Evolutionary conservation across 2,113 vertebrate species (phyloP), one percentile per base, ranked within the genome.

Genomic region (Prietella phreatophila): DNA sequence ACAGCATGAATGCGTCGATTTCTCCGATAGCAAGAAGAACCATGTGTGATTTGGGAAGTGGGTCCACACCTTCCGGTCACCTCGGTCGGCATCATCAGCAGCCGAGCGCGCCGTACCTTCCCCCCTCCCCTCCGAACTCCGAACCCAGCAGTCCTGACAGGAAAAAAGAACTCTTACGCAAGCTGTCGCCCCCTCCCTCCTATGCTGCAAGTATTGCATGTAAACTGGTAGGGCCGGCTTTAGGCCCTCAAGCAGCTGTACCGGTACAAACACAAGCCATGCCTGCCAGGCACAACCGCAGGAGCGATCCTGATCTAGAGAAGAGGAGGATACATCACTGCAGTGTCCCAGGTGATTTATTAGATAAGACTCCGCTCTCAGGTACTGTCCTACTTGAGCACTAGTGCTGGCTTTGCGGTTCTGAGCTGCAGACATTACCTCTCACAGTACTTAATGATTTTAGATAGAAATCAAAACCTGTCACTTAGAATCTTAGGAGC

Each of bases 271-370:
- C 95, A 0, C 97, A 95, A 69, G 93, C 93, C 0, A 94, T 96
- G 90, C 93, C 96, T 13, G 92, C 93, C 86, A 96, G 95, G 92
- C 97, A 96, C 92, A 99, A 97, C 88, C 96, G 97, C 61, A 96
- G 97, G 92, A 99, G 96, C 92, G 99, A 99, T 90, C 97, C 98
- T 0, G 98, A 99, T 91, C 93, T 99, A 93, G 98, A 99, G 93
- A 98, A 98, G 89, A 94, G 98, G 63, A 95, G 98, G 79, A 98
- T 99, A 93, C 98, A 99, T 94, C 98, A 98, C 96, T 99, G 98
- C 92, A 96, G 97, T 86, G 97, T 99, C 61, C 96, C 96, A 76
- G 98, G 98, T 99, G 93, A 91, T 95, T 36, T 22, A 2, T 71
- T 50, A 86, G 36, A 71, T 14, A 50, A 3, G 11, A 76, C 39